These are phyloP conservation scores for Heliconius ethilla DNA, from an alignment of 2,888 invertebrate species.

Conservation along the genomic window DNA sequence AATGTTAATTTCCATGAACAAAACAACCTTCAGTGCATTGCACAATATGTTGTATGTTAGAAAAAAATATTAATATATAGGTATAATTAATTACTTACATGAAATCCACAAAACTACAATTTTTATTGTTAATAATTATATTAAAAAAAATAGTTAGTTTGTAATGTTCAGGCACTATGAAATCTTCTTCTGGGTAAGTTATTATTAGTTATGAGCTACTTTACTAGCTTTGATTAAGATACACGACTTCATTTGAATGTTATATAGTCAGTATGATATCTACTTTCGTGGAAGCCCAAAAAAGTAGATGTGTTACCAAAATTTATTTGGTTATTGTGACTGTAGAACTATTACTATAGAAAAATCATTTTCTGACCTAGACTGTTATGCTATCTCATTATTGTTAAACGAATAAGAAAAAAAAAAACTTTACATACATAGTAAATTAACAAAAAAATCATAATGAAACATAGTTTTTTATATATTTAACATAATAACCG, in stretches of 20 bases:
- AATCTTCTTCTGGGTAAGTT: too few species aligned
- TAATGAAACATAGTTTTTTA: not conserved
- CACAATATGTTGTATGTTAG: not conserved
- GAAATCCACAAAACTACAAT: not conserved
- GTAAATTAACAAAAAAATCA: not conserved
- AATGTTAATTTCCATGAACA: too few species aligned
- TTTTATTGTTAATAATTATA: not conserved
- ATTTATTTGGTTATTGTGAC: too few species aligned
- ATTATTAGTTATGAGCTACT: too few species aligned
- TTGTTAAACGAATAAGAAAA: not conserved
- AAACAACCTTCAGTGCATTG: not conserved
- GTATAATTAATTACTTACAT: not conserved
- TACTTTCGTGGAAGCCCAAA: too few species aligned
- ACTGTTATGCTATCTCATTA: not conserved
- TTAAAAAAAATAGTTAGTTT: not conserved
- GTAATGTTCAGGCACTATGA: not conserved
- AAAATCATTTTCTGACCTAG: not conserved
- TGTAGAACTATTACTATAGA: too few species aligned
- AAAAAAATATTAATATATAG: not conserved
- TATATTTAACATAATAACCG: slow-evolving; percentile 18
- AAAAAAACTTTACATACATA: not conserved
- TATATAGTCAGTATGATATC: too few species aligned
- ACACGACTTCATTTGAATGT: too few species aligned
- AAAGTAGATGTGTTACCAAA: too few species aligned
- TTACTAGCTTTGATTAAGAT: too few species aligned